Evolutionary conservation across 1,140 invertebrate species (phyloP).

Genomic region (Pogonomyrmex californicus): DNA sequence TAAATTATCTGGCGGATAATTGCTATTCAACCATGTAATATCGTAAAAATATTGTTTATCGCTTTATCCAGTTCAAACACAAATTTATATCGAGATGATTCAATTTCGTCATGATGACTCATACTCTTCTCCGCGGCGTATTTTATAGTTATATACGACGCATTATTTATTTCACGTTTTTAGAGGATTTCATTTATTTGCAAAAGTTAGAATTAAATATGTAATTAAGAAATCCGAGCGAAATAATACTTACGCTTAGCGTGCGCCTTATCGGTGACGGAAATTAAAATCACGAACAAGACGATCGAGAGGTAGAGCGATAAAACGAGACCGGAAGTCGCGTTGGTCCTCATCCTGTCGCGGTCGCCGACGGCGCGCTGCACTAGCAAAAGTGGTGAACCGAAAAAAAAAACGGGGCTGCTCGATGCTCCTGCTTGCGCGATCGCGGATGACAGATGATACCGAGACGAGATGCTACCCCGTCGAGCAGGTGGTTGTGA

Average conservation of each 20-base stretch:
- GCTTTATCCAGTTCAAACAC: background rate
- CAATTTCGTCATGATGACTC: background rate
- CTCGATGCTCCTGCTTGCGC: background rate
- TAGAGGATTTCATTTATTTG: background rate
- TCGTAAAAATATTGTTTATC: background rate
- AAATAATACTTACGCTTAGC: conserved; percentile 77
- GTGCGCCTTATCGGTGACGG: conserved; percentile 44
- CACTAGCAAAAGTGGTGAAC: background rate
- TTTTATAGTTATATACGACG: background rate
- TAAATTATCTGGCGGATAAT: background rate
- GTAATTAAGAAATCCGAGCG: background rate
- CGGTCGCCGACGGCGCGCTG: background rate
- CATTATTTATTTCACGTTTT: background rate
- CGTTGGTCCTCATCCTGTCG: conserved; percentile 68
- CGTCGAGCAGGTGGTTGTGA: conserved; percentile 81
- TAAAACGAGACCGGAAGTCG: conserved; percentile 66
- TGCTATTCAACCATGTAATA: too few species aligned
- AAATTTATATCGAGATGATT: background rate
- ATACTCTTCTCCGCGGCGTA: background rate
- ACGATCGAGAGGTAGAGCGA: conserved; percentile 57
- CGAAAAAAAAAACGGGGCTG: background rate
- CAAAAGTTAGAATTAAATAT: background rate
- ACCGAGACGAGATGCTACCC: conserved; percentile 74
- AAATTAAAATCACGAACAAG: conserved; percentile 68
- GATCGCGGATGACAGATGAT: background rate